A percentile compares a stretch with the other conserved stretches of the same genome.
Conservation (phyloP, 30 jellyfish, hydroid and myxozoan species). For the Clytia hemisphaerica region DNA sequence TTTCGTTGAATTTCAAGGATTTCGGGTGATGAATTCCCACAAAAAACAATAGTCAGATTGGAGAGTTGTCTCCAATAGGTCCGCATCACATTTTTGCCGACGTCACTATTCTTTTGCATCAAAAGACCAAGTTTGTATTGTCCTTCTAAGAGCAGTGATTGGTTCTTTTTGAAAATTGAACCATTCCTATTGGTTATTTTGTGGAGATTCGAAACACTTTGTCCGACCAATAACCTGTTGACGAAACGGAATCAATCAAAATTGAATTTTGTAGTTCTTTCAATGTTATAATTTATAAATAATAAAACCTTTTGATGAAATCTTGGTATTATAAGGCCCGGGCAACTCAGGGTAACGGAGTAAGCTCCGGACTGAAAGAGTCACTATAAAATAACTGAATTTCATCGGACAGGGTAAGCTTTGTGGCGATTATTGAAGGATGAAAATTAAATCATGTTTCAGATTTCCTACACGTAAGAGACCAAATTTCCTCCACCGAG, state of each 20-base stretch:
- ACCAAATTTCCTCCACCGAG: no score
- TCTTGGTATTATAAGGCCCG: no score
- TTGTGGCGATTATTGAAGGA: no score
- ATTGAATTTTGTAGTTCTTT: slow-evolving; percentile 28
- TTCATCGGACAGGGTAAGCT: no score
- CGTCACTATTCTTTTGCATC: slow-evolving; percentile 3
- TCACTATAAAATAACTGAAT: no score
- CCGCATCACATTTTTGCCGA: slow-evolving; percentile 9
- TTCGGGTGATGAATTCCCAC: slow-evolving; percentile 12
- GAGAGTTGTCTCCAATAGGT: slow-evolving; percentile 47
- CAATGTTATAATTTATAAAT: neutral
- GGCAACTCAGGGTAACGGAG: no score
- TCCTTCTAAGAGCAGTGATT: slow-evolving; percentile 31
- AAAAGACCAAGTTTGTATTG: slow-evolving; percentile 31
- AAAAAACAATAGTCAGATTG: slow-evolving; percentile 35
- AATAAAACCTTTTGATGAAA: neutral
- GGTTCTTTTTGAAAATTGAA: slow-evolving; percentile 22
- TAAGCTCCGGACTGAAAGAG: no score
- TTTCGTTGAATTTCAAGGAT: slow-evolving; percentile 28
- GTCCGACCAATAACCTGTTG: slow-evolving; percentile 27
- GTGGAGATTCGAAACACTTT: no score
- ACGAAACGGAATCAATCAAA: slow-evolving; percentile 36
- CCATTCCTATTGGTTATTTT: no score
- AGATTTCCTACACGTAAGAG: no score
- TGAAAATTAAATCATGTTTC: no score